phyloP scores from a whole-genome alignment of 2,797 vertebrate genomes.

The Pipistrellus nathusii region DNA sequence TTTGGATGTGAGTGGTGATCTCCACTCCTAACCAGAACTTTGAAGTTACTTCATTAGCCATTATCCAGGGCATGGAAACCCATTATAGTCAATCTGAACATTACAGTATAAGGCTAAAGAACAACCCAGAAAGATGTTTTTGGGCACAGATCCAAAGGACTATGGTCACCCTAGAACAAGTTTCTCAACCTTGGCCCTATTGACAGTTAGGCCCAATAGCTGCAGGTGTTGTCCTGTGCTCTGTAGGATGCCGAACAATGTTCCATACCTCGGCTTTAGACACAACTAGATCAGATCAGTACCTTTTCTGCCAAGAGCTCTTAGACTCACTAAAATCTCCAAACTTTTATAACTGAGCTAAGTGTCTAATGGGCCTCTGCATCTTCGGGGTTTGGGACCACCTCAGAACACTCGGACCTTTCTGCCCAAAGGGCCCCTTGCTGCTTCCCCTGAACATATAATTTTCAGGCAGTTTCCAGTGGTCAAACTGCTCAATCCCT shows the following conservation, averaged over 20 bases:
- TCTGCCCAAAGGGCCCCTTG: not conserved
- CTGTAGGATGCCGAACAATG: not conserved
- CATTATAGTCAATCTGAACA: not conserved
- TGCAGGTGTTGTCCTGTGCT: not conserved
- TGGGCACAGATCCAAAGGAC: slow-evolving; percentile 5
- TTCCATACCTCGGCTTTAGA: not conserved
- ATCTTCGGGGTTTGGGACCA: not conserved
- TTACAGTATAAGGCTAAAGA: not conserved
- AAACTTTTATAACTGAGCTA: not conserved
- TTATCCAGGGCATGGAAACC: slow-evolving; percentile 11
- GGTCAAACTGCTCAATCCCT: not conserved
- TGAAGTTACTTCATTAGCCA: not conserved
- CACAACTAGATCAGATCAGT: slow-evolving; percentile 16
- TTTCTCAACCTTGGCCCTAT: not conserved
- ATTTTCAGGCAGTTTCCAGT: not conserved
- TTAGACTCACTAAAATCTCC: not conserved
- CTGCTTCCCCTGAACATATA: not conserved
- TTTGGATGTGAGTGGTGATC: not conserved
- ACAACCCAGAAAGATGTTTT: slow-evolving; percentile 26
- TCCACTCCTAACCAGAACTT: not conserved
- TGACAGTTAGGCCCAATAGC: not conserved
- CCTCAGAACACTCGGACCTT: slow-evolving; percentile 28
- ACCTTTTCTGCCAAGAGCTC: not conserved
- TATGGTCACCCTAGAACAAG: not conserved
- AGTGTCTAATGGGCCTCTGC: not conserved